Evolutionary conservation across 2,888 invertebrate species (phyloP).

Genomic region (Furcula furcula): DNA sequence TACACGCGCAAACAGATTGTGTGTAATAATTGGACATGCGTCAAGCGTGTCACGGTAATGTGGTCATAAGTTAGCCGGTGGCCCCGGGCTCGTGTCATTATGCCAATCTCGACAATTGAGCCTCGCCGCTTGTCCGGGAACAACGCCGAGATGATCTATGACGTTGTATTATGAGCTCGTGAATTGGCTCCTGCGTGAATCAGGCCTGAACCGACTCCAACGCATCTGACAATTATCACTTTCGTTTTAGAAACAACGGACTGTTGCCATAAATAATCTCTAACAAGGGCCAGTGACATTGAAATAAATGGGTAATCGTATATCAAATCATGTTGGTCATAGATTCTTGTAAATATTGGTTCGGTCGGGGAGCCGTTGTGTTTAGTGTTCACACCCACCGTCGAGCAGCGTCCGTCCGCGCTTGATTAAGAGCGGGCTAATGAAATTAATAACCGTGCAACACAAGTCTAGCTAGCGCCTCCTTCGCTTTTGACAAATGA

Average conservation of each 20-base stretch:
- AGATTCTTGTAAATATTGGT: constrained; percentile 44
- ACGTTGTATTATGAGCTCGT: constrained; percentile 58
- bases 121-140: constrained; percentile 38
- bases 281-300: constrained; percentile 20
- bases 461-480: constrained; percentile 60
- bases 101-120: constrained; percentile 73
- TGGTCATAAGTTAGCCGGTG: constrained; percentile 69
- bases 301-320: constrained; percentile 27
- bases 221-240: constrained; percentile 14
- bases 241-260: constrained; percentile 16
- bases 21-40: constrained; percentile 78
- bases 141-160: constrained; percentile 62
- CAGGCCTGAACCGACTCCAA: constrained; percentile 31
- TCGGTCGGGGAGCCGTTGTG: constrained; percentile 25
- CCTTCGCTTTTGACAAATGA: constrained; percentile 72
- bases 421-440: constrained; percentile 76
- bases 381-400: constrained; percentile 51
- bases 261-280: constrained; percentile 14
- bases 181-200: constrained; percentile 54
- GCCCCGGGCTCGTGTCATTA: constrained; percentile 69
- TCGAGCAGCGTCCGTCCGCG: constrained; percentile 39
- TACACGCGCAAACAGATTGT: constrained; percentile 71
- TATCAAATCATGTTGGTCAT: constrained; percentile 29
- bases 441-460: constrained; percentile 76
- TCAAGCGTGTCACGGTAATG: constrained; percentile 75